Evolutionary conservation across 2,113 vertebrate genomes (phyloP), one percentile per base, ranked within the genome.

Genomic region (Acanthisitta chloris): DNA sequence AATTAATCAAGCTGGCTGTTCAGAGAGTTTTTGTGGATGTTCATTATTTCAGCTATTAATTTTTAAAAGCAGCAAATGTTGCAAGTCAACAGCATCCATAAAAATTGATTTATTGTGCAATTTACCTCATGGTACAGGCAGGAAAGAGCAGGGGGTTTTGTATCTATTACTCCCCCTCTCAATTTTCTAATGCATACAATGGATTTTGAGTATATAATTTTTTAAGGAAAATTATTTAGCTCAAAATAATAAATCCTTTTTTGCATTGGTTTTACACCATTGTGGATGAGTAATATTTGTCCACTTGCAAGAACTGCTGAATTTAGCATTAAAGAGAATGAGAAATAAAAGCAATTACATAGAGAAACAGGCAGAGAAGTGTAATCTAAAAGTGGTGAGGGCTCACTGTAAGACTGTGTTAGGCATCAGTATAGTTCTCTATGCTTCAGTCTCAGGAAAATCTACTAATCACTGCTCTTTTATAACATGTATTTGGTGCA

Each of bases 21-120:
- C 55, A 95, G 85, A 97, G 96, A 95, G 77, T 90, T 98, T 98
- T 95, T 88, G 77, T 95, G 95, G 97, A 96, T 97, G 96, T 97
- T 98, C 97, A 98, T 98, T 98, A 98, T 98, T 98, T 98, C 96
- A 97, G 94, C 97, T 97, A 98, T 98, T 98, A 98, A 98, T 98
- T 98, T 98, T 98, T 98, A 97, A 98, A 98, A 97, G 95, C 94
- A 96, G 96, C 93, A 98, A 98, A 98, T 98, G 97, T 98, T 98
- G 92, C 94, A 96, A 97, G 97, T 98, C 98, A 98, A 98, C 97
- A 95, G 64, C 93, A 97, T 95, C 95, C 92, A 98, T 98, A 98
- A 98, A 98, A 97, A 98, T 92, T 98, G 98, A 98, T 98, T 98
- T 98, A 98, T 97, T 93, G 88, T 88, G 59, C 86, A 98, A 97